phyloP scores from a whole-genome alignment of 2,888 invertebrate genomes.

The Oligia strigilis region DNA sequence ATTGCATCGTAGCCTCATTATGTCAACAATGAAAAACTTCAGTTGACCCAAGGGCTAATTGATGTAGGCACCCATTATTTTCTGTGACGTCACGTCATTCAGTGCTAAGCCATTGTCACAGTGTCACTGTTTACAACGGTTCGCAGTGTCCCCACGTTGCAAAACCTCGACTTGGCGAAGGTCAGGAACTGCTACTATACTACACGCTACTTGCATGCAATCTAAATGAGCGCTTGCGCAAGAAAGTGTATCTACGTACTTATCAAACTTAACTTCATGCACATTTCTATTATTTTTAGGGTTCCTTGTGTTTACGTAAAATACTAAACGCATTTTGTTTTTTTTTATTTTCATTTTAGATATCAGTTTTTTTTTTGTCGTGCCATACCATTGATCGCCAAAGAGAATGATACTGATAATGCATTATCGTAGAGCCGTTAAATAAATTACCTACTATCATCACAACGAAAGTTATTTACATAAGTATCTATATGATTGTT shows the following conservation, averaged over 20 bases:
- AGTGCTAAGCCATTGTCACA: conserved; percentile 41
- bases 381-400: background rate
- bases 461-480: conserved; percentile 25
- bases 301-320: conserved; percentile 9
- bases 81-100: conserved; percentile 35
- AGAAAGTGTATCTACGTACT: conserved; percentile 47
- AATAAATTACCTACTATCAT: background rate
- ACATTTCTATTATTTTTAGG: conserved; percentile 31
- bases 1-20: conserved; percentile 29
- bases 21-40: conserved; percentile 3
- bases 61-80: conserved; percentile 12
- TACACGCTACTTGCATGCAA: conserved; percentile 67
- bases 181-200: conserved; percentile 61
- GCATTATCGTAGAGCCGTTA: background rate
- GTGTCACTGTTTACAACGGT: conserved; percentile 31
- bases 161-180: conserved; percentile 60
- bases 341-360: background rate
- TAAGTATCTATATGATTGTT: background rate
- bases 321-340: background rate
- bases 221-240: conserved; percentile 66
- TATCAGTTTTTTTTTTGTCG: background rate
- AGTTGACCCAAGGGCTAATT: background rate
- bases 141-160: conserved; percentile 46
- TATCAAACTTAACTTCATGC: conserved; percentile 44
- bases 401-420: background rate